Percentiles rank a stretch among this genome's conserved stretches.
phyloP scores from a whole-genome alignment of 2,888 invertebrate species.

The Stenurella melanura region DNA sequence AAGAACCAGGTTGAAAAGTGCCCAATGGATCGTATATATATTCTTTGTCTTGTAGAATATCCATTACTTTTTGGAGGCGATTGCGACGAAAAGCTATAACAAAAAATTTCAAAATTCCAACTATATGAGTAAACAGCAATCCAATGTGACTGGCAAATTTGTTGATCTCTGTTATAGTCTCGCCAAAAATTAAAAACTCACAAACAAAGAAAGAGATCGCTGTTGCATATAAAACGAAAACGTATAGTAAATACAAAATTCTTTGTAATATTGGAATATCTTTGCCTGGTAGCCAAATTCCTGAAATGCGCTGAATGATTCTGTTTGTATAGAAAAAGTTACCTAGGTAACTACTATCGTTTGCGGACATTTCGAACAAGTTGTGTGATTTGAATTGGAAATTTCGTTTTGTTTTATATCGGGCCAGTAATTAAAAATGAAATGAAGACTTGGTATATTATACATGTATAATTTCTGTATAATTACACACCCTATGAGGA shows the following conservation, averaged over 20 bases:
- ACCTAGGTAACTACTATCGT: constrained; percentile 24
- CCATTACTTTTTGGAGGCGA: constrained; percentile 40
- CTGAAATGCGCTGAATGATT: constrained; percentile 35
- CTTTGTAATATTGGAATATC: constrained; percentile 24
- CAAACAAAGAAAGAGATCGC: constrained; percentile 39
- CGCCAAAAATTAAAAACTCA: constrained; percentile 44
- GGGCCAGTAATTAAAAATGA: neutral
- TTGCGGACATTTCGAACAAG: constrained; percentile 2
- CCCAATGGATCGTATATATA: constrained; percentile 41
- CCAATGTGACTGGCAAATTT: constrained; percentile 54
- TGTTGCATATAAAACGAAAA: constrained; percentile 34
- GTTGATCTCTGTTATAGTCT: constrained; percentile 38
- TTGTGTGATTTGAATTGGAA: neutral
- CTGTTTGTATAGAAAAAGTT: constrained; percentile 46
- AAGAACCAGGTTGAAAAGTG: constrained; percentile 51
- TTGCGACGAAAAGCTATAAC: constrained; percentile 48
- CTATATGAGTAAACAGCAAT: constrained; percentile 57
- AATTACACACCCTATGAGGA: neutral
- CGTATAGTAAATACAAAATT: constrained; percentile 33
- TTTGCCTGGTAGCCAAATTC: constrained; percentile 42
- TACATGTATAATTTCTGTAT: neutral
- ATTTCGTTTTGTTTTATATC: neutral
- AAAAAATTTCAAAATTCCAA: constrained; percentile 56
- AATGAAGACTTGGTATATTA: neutral
- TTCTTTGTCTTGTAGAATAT: constrained; percentile 39